Percentiles rank a stretch among this genome's conserved stretches.
phyloP scores from a whole-genome alignment of 2,113 vertebrate genomes.

The Microtus montanus region DNA sequence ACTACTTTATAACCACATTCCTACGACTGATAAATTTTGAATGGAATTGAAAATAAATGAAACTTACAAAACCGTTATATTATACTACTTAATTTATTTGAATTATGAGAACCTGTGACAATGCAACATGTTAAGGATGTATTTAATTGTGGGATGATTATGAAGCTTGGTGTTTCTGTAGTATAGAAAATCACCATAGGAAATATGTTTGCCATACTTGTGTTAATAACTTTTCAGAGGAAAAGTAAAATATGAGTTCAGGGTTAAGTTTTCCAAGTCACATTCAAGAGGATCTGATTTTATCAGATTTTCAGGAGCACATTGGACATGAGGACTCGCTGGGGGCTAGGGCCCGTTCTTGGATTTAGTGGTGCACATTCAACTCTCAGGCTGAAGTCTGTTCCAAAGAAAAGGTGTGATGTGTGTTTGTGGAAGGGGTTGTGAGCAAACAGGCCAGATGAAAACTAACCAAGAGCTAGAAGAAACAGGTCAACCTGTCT shows the following conservation, averaged over 20 bases:
- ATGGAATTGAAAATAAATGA: conserved; percentile 21
- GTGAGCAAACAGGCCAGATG: background rate
- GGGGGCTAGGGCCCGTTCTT: background rate
- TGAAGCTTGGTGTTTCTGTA: background rate
- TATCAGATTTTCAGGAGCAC: background rate
- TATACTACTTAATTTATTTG: background rate
- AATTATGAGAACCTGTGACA: conserved; percentile 18
- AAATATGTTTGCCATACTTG: background rate
- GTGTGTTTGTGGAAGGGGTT: background rate
- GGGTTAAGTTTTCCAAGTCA: background rate
- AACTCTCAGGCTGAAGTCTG: background rate
- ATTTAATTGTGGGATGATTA: conserved; percentile 21
- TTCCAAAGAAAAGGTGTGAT: background rate
- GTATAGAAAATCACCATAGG: background rate
- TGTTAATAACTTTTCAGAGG: background rate
- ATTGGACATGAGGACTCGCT: background rate
- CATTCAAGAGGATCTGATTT: conserved; percentile 31
- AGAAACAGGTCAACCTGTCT: background rate
- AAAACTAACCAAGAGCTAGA: background rate
- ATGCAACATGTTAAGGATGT: conserved; percentile 8
- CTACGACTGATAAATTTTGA: background rate
- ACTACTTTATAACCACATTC: background rate
- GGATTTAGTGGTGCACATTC: background rate
- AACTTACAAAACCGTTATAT: background rate
- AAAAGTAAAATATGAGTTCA: background rate